Base-by-base conservation (phyloP, 2,113 vertebrate species). In the Gavia stellata region DNA sequence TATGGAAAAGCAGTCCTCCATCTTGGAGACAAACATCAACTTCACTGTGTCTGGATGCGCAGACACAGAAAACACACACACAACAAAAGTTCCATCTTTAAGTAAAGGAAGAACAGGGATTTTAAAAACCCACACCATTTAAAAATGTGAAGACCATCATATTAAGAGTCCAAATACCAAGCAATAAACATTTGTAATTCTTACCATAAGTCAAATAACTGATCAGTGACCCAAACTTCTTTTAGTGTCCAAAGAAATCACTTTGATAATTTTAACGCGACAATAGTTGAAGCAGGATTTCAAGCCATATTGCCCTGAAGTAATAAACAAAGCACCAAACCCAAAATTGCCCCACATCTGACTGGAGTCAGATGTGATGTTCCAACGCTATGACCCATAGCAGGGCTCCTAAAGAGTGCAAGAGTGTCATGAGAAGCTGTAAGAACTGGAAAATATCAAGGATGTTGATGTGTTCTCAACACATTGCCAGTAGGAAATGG, bases 1-100 rank as follows among this genome's bases (percentile, higher is more conserved):
- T 91, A 86, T 36, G 84, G 81, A 91, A 97, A 97, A 91, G 84
- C 74, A 91, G 79, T 95, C 91, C 89, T 92, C 92, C 70, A 66
- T 87, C 91, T 79, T 92, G 77, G 66, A 95, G 81, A 86, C 73
- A 87, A 96, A 90, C 50, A 91, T 68, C 89, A 80, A 38, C 77
- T 80, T 91, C 58, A 63, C 95, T 59, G 29, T 50, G 34, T 68
- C 94, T 95, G 70, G 16, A 58, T 90, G 47, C 63, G 67, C 67
- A 90, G 45, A 68, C 34, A 18, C 50, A 70, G 78, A 87, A 91
- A 91, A 93, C 14, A 56, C 49, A 56, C 53, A 62, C 21, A 52
- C 17, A 52, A 21, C 5, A 55, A 20, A 7, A 20, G 34, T 75
- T 67, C n/a, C 55, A 88, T 55, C 67, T 68, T 34, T 36, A 82